Base-by-base conservation (phyloP, 1,140 invertebrate species). In the Muscidifurax raptorellus region DNA sequence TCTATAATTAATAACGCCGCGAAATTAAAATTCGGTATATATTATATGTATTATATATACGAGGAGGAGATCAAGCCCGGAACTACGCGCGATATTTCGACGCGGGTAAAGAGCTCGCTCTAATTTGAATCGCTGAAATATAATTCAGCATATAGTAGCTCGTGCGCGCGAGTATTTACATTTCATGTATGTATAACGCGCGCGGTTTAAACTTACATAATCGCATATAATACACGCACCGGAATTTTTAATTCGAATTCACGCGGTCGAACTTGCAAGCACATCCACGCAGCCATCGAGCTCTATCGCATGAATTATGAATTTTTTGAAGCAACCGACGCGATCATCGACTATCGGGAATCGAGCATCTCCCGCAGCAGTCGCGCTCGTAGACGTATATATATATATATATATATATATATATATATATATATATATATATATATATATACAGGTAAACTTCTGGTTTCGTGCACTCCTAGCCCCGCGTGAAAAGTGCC, bases 401-500 rank as follows among this genome's bases (percentile, higher is more conserved):
- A 32, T 32, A 32, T 5, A 32, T 5, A 32, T 32, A 32, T 5
- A 32, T 10, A 10, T 10, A 10, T 40, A 40, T 5, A 32, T 32
- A 32, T 5, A 32, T 5, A 32, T 32, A 32, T 5, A 32, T 10
- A 10, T 40, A 10, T 40, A 40, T 5, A 32, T 32, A 32, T 5
- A 32, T 5, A 32, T 32, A 32, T 5, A 32, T 10, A 10, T 10
- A n/a, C 6, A 40, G 36, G 36, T 12, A 9, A 9, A 40, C 7
- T 40, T 10, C 36, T 12, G 36, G 36, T 40, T 40, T 40, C 36
- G 9, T 40, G 36, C n/a, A n/a, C 36, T 40, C 75, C 75, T 82
- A 90, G 89, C 85, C 86, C 25, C 12, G 32, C 13, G 52, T 84
- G 87, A 90, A 91, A 89, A 89, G 87, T 89, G 85, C 80, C 86